phyloP scores from a whole-genome alignment of 2,888 invertebrate genomes.

The Melieria crassipennis region DNA sequence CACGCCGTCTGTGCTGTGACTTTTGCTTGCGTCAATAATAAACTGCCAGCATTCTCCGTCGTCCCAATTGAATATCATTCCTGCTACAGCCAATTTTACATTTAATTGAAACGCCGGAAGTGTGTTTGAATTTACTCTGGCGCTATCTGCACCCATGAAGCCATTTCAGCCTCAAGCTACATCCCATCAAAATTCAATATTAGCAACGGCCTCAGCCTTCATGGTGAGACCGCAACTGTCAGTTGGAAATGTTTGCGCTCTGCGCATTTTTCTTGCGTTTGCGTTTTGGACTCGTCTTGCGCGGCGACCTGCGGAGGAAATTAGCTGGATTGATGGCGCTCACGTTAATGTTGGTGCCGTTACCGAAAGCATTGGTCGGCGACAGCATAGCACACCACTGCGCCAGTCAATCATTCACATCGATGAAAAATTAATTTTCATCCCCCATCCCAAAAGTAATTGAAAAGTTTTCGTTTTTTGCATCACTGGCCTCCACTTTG shows the following conservation, averaged over 20 bases:
- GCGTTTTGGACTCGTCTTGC: slow-evolving; percentile 11
- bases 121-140: slow-evolving; percentile 31
- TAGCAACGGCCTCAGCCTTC: too few species aligned
- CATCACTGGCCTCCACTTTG: background rate
- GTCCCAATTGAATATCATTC: slow-evolving; percentile 25
- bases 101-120: slow-evolving; percentile 30
- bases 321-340: slow-evolving; percentile 21
- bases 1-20: too few species aligned
- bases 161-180: too few species aligned
- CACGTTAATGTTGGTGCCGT: background rate
- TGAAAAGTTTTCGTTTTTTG: slow-evolving; percentile 14
- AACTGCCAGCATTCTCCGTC: too few species aligned
- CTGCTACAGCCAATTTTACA: slow-evolving; percentile 29
- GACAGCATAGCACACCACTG: too few species aligned
- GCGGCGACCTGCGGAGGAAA: slow-evolving; percentile 3
- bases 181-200: too few species aligned
- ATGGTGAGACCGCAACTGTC: background rate
- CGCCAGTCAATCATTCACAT: background rate
- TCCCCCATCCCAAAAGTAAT: slow-evolving; percentile 9
- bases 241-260: slow-evolving; percentile 22
- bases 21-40: too few species aligned
- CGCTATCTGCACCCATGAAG: too few species aligned
- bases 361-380: background rate
- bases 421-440: slow-evolving; percentile 25
- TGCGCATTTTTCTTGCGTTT: slow-evolving; percentile 33